A percentile compares a stretch with the other conserved stretches of the same genome.
These are phyloP conservation scores for Astyanax mexicanus DNA, from an alignment of 2,797 vertebrate genomes.

Conservation along the genomic window DNA sequence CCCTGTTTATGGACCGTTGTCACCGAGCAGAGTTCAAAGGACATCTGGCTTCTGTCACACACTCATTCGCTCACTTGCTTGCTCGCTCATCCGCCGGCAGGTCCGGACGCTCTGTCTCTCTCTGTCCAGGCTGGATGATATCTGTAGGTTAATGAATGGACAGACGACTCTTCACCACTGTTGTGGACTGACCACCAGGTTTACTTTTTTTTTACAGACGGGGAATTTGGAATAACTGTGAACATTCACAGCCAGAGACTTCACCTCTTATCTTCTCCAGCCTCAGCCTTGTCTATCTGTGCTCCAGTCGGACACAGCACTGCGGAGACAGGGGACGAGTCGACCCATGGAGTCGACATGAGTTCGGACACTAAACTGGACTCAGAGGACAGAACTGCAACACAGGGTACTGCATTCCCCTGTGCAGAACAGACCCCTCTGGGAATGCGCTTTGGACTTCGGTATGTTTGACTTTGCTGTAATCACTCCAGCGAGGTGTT, in stretches of 20 bases:
- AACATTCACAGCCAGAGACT: no score
- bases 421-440: background rate
- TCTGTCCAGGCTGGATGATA: background rate
- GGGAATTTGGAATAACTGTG: no score
- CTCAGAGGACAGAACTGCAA: no score
- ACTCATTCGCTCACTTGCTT: background rate
- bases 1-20: constrained; percentile 36
- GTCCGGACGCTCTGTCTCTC: background rate
- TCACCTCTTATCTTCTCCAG: no score
- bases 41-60: constrained; percentile 32
- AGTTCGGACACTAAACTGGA: no score
- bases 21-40: constrained; percentile 47
- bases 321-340: no score
- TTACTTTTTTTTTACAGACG: no score
- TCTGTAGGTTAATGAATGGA: background rate
- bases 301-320: no score
- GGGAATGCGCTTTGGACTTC: constrained; percentile 35
- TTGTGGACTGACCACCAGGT: no score
- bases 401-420: background rate
- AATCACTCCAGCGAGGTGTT: constrained; percentile 28
- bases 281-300: no score
- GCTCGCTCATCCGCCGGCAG: background rate
- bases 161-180: background rate
- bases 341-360: no score
- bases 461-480: background rate